Conservation (phyloP, 2,113 vertebrate genomes). For the Glaucomys volans region DNA sequence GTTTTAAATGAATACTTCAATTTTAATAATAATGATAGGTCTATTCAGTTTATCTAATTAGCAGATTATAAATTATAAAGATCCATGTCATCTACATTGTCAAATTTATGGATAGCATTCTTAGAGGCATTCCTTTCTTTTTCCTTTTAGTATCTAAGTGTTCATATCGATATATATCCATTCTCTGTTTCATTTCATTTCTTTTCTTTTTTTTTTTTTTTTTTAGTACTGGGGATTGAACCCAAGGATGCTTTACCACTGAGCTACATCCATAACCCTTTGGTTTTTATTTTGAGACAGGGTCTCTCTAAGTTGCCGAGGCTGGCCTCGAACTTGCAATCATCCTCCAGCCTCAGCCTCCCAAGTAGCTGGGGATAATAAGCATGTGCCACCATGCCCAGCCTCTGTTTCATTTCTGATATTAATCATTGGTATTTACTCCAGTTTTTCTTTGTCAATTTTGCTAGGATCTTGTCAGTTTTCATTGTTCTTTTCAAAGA, state of each 20-base stretch:
- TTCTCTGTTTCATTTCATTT: not conserved
- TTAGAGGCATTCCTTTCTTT: not conserved
- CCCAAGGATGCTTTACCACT: not conserved
- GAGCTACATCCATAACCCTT: not conserved
- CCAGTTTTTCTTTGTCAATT: not conserved
- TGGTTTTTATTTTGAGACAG: too few relatives aligned
- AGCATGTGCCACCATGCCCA: not conserved
- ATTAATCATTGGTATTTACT: not conserved
- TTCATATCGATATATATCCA: not conserved
- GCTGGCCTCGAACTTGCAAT: not conserved
- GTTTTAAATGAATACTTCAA: slow-evolving; percentile 11
- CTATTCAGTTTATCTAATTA: not conserved
- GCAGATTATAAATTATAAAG: slow-evolving; percentile 36
- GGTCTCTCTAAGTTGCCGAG: not conserved
- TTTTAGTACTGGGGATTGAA: not conserved
- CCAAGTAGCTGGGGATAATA: not conserved
- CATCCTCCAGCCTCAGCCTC: not conserved
- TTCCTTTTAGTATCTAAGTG: not conserved
- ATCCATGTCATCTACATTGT: not conserved
- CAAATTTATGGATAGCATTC: not conserved
- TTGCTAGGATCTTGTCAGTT: not conserved
- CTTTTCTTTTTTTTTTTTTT: too few relatives aligned
- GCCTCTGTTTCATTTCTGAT: not conserved
- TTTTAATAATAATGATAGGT: not conserved
- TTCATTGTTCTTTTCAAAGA: slow-evolving; percentile 23